phyloP scores from a whole-genome alignment of 1,140 invertebrate genomes.

The Cephus cinctus region DNA sequence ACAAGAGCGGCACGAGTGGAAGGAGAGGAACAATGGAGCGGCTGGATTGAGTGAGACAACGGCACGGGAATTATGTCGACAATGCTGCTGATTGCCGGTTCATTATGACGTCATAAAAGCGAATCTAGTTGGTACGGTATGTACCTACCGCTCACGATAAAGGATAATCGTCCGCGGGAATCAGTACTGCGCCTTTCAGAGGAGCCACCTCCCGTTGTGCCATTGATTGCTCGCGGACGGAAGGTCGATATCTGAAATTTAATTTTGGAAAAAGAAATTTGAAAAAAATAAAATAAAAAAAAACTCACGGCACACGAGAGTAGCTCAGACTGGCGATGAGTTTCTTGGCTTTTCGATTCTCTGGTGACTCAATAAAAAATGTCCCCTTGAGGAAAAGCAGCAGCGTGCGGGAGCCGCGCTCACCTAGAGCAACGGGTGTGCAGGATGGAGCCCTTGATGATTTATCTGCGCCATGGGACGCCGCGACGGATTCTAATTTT shows the following conservation, averaged over 20 bases:
- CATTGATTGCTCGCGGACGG: too few relatives aligned
- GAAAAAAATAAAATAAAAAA: background rate
- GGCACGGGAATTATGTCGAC: slow-evolving; percentile 52
- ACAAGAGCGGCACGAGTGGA: too few relatives aligned
- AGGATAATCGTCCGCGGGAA: slow-evolving; percentile 38
- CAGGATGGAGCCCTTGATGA: slow-evolving; percentile 19
- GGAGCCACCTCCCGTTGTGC: too few relatives aligned
- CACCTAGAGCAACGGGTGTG: slow-evolving; percentile 5
- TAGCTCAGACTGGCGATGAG: too few relatives aligned
- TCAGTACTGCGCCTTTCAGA: too few relatives aligned
- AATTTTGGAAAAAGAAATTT: background rate
- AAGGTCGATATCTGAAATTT: background rate
- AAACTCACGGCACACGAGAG: too few relatives aligned
- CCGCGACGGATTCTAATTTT: background rate
- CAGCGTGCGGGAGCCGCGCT: background rate
- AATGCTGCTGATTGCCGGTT: slow-evolving; percentile 54
- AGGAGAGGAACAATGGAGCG: background rate
- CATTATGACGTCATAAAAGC: slow-evolving; percentile 56
- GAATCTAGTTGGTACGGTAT: slow-evolving; percentile 45
- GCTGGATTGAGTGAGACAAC: slow-evolving; percentile 40
- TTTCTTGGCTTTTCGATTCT: background rate
- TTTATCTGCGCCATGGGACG: slow-evolving; percentile 34
- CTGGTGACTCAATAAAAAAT: background rate
- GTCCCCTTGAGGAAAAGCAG: background rate
- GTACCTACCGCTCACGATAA: slow-evolving; percentile 33